Conservation (phyloP, 2,113 vertebrate genomes). For the Petrocephalus zakoni region DNA sequence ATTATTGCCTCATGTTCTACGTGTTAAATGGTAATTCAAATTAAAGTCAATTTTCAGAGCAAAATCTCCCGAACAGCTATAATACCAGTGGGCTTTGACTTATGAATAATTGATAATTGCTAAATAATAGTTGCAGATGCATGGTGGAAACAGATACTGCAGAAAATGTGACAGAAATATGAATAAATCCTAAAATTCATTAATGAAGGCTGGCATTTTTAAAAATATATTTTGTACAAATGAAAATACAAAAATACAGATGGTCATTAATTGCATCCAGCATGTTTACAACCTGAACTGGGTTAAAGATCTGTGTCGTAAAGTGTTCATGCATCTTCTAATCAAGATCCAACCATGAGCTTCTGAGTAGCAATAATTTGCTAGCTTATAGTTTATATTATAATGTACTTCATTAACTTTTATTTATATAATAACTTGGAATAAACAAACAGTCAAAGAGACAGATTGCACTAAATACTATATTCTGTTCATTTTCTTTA, state of each 20-base stretch:
- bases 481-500: background rate
- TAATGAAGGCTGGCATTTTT: background rate
- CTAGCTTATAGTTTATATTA: background rate
- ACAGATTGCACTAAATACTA: background rate
- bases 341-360: background rate
- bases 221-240: background rate
- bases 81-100: background rate
- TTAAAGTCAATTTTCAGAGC: background rate
- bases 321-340: background rate
- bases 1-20: background rate
- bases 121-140: background rate
- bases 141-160: background rate
- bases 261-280: background rate
- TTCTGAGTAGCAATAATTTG: background rate
- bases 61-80: background rate
- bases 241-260: background rate
- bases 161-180: background rate
- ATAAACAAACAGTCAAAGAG: background rate
- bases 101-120: conserved; percentile 2
- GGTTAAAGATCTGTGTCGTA: background rate
- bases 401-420: background rate
- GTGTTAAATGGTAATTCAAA: background rate
- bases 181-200: background rate
- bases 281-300: background rate
- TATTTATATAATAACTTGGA: background rate